Evolutionary conservation across 1,140 invertebrate species (phyloP), one percentile per base, ranked within the genome.

Genomic region (Drosophila truncata): DNA sequence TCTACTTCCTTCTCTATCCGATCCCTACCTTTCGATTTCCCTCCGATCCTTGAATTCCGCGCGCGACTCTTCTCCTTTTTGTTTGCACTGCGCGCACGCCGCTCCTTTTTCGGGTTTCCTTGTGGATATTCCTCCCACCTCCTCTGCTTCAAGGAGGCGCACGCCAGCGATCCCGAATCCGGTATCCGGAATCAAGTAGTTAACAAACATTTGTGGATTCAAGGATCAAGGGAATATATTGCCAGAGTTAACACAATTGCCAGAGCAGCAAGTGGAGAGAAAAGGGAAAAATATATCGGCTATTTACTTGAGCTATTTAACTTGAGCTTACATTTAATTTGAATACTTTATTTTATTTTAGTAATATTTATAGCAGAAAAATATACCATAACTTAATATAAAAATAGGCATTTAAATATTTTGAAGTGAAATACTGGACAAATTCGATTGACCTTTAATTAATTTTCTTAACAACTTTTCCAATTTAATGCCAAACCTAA

Each of bases 201-300:
- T 66, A 50, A 49, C 74, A 86, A 82, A 87, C 75, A 87, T 69
- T 69, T 64, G 66, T 78, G 20, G 46, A 83, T 77, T 80, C 57
- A 10, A 29, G 25, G 14, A 80, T 80, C 57, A 10, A 29, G 25
- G 14, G 84, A 74, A 74, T 58, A 14, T 59, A n/a, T n/a, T n/a
- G n/a, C n/a, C n/a, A n/a, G 61, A 82, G 55, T 58, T 73, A 23
- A 37, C 39, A 61, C 59, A 79, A 39, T 55, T 71, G 35, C 16
- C 20, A 35, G 23, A 14, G 31, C 9, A 18, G 59, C 14, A 23
- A 25, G 52, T 37, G 20, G 9, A 54, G 5, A 14, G 20, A 1
- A 54, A 16, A 16, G 7, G 18, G 1, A n/a, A n/a, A 11, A 33
- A 10, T 33, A 11, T 11, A 11, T 33, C 11, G 31, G 31, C 10